A percentile compares a stretch with the other conserved stretches of the same genome.
phyloP scores from a whole-genome alignment of 2,797 vertebrate species.

The Gymnopithys bicolor region DNA sequence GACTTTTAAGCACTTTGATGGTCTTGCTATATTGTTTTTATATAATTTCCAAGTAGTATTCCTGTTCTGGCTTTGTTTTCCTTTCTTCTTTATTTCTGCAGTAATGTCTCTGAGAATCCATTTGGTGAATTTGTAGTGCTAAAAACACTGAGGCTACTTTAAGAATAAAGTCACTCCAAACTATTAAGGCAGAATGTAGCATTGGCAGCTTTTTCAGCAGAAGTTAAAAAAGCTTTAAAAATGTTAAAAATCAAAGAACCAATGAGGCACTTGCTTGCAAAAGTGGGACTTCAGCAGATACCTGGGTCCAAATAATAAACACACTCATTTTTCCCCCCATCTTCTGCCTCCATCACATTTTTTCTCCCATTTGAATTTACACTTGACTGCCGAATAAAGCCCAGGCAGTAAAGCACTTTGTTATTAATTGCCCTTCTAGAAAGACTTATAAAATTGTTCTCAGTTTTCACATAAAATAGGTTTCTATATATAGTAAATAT shows the following conservation, averaged over 20 bases:
- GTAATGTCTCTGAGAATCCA: neutral
- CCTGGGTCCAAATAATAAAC: neutral
- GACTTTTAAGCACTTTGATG: neutral
- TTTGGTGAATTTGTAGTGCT: neutral
- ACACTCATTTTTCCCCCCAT: neutral
- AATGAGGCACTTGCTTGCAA: neutral
- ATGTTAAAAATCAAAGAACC: neutral
- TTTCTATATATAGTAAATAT: neutral
- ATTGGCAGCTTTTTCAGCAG: neutral
- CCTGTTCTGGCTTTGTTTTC: neutral
- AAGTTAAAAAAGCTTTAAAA: neutral
- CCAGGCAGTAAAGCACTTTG: neutral
- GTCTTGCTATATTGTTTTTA: neutral
- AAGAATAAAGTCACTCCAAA: neutral
- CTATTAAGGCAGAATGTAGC: neutral
- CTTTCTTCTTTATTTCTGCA: conserved; percentile 5
- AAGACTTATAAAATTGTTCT: neutral
- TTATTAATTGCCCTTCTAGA: neutral
- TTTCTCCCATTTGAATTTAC: neutral
- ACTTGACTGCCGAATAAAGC: neutral
- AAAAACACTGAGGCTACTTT: conserved; percentile 15
- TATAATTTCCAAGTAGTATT: neutral
- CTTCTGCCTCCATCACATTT: neutral
- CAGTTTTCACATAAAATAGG: neutral
- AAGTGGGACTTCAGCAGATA: neutral